phyloP scores from a whole-genome alignment of 2,888 invertebrate species.

The Eristalis intricaria region DNA sequence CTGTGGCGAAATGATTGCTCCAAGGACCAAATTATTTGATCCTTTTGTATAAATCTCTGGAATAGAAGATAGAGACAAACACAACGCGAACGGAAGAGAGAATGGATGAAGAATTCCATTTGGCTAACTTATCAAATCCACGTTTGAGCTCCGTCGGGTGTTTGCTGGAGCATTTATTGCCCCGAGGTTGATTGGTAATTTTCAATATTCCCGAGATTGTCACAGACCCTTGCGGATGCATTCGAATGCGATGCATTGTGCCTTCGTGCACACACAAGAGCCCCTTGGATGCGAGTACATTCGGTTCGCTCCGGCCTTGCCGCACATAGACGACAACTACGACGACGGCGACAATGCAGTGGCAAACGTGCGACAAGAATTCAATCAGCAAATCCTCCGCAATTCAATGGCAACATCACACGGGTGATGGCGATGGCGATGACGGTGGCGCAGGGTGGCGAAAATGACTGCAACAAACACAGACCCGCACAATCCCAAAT shows the following conservation, averaged over 20 bases:
- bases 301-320: not conserved
- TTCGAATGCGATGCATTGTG: constrained; percentile 41
- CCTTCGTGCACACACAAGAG: not conserved
- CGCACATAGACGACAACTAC: constrained; percentile 5
- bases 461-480: constrained; percentile 20
- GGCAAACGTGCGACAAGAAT: constrained; percentile 71
- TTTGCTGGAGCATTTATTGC: constrained; percentile 61
- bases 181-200: constrained; percentile 64
- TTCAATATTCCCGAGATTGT: constrained; percentile 64
- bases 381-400: constrained; percentile 70
- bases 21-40: constrained; percentile 52
- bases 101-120: constrained; percentile 15
- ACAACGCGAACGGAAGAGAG: too few species aligned
- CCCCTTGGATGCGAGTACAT: not conserved
- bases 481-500: not conserved
- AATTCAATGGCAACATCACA: constrained; percentile 66
- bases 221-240: constrained; percentile 38
- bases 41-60: constrained; percentile 11
- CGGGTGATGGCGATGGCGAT: constrained; percentile 26
- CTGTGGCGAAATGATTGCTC: constrained; percentile 7
- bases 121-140: constrained; percentile 50
- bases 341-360: constrained; percentile 66
- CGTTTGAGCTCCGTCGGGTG: constrained; percentile 38
- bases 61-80: not conserved
- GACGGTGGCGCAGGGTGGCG: constrained; percentile 20